These are phyloP conservation scores for Antedon mediterranea DNA, from an alignment of 53 echinoderm and acorn worm species.

Conservation along the genomic window DNA sequence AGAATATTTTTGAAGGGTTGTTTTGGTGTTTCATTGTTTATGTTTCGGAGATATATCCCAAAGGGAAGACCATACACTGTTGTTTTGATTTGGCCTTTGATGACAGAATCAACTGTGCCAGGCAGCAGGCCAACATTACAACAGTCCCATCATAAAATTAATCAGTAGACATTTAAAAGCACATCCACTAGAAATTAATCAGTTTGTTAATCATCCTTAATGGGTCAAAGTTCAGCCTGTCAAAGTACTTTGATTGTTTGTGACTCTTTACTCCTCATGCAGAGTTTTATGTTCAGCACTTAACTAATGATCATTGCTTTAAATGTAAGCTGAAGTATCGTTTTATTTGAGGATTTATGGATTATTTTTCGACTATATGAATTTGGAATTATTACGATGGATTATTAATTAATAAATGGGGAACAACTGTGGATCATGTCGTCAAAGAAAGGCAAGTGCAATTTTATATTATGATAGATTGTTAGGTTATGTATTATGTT, in stretches of 20 bases:
- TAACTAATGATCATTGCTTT: background rate
- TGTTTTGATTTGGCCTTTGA: background rate
- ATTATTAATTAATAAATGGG: background rate
- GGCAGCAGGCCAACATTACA: background rate
- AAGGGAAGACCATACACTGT: background rate
- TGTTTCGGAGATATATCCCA: background rate
- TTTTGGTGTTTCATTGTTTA: background rate
- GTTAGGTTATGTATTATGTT: too few relatives aligned
- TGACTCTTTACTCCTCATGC: background rate
- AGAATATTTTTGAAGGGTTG: background rate
- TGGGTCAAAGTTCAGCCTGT: background rate
- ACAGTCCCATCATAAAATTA: background rate
- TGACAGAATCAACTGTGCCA: background rate
- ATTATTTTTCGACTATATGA: background rate
- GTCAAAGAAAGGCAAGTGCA: background rate
- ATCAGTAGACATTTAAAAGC: too few relatives aligned
- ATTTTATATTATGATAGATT: too few relatives aligned
- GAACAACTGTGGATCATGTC: background rate
- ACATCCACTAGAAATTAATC: background rate
- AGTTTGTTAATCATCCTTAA: background rate
- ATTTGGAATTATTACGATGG: background rate
- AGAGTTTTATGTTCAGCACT: background rate
- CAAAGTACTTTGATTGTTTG: background rate
- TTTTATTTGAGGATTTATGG: too few relatives aligned
- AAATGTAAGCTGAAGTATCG: too few relatives aligned